A percentile compares a stretch with the other conserved stretches of the same genome.
phyloP scores from a whole-genome alignment of 2,888 invertebrate species.

The Steinernema carpocapsae region DNA sequence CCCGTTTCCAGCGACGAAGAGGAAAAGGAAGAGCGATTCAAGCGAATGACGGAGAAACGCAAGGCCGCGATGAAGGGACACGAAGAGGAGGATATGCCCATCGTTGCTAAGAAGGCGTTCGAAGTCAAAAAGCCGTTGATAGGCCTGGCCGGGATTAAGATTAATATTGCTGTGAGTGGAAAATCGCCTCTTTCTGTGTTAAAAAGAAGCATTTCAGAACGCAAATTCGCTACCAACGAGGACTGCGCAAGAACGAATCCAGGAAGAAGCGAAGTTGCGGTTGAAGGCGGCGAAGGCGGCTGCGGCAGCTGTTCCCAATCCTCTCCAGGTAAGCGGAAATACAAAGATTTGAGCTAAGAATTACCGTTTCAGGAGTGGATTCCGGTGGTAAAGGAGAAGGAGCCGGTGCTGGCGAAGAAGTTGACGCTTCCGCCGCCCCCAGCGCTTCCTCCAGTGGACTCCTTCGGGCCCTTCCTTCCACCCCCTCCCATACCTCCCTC shows the following conservation, averaged over 20 bases:
- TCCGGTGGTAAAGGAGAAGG: conserved; percentile 24
- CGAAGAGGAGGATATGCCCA: conserved; percentile 7
- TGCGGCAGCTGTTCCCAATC: background rate
- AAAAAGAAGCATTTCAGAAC: background rate
- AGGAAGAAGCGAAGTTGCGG: conserved; percentile 6
- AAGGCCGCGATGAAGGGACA: conserved; percentile 10
- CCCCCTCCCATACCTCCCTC: conserved; percentile 14
- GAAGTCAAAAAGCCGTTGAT: conserved; percentile 18
- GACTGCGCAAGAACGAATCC: conserved; percentile 19
- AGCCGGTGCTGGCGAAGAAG: background rate
- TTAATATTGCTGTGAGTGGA: conserved; percentile 23
- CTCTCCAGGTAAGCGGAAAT: background rate
- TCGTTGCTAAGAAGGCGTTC: conserved; percentile 14
- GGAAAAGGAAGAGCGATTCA: conserved; percentile 27
- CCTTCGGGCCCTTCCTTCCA: background rate
- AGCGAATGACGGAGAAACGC: conserved; percentile 25
- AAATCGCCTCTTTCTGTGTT: background rate
- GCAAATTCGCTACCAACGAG: conserved; percentile 17
- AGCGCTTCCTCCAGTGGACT: background rate
- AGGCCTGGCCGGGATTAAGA: conserved; percentile 6
- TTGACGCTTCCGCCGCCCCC: background rate
- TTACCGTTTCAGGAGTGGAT: conserved; percentile 3
- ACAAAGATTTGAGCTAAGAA: background rate
- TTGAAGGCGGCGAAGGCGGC: background rate
- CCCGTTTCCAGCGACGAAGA: conserved; percentile 25